Evolutionary conservation across 1,140 invertebrate genomes (phyloP).

Genomic region (Drosophila suzukii): DNA sequence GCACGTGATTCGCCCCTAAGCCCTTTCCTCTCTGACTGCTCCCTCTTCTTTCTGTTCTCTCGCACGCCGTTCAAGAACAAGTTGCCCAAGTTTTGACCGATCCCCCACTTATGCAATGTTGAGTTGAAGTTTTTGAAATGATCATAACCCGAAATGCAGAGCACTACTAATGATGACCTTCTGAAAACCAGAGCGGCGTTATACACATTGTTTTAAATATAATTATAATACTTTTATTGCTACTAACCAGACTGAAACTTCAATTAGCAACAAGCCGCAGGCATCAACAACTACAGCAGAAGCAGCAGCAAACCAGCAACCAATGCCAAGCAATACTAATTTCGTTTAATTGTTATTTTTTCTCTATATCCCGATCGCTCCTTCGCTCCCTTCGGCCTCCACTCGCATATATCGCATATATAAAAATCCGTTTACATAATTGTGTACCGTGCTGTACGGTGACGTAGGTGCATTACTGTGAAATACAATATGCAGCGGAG

Average conservation of each 20-base stretch:
- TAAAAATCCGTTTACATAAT: slow-evolving; percentile 33
- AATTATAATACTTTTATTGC: slow-evolving; percentile 59
- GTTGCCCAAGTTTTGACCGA: slow-evolving; percentile 63
- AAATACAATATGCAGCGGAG: slow-evolving; percentile 77
- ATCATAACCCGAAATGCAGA: slow-evolving; percentile 67
- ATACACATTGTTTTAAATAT: slow-evolving; percentile 34
- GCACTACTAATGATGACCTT: slow-evolving; percentile 63
- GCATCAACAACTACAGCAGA: slow-evolving; percentile 16
- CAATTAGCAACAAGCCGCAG: slow-evolving; percentile 68
- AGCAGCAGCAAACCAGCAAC: slow-evolving; percentile 20
- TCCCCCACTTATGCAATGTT: slow-evolving; percentile 64
- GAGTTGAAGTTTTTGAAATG: slow-evolving; percentile 61
- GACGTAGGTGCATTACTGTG: slow-evolving; percentile 69
- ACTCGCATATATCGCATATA: neutral
- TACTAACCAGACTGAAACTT: slow-evolving; percentile 73
- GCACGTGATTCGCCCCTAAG: slow-evolving; percentile 55
- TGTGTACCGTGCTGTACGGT: slow-evolving; percentile 6
- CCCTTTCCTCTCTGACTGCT: slow-evolving; percentile 22
- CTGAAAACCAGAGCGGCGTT: slow-evolving; percentile 39
- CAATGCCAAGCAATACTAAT: slow-evolving; percentile 57
- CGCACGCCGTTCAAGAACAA: slow-evolving; percentile 63
- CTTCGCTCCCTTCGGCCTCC: slow-evolving; percentile 16
- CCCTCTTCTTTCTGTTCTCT: slow-evolving; percentile 20
- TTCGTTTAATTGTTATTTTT: slow-evolving; percentile 55
- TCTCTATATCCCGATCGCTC: slow-evolving; percentile 26